Evolutionary conservation across 2,113 vertebrate species (phyloP).

Genomic region (Platanista minor): DNA sequence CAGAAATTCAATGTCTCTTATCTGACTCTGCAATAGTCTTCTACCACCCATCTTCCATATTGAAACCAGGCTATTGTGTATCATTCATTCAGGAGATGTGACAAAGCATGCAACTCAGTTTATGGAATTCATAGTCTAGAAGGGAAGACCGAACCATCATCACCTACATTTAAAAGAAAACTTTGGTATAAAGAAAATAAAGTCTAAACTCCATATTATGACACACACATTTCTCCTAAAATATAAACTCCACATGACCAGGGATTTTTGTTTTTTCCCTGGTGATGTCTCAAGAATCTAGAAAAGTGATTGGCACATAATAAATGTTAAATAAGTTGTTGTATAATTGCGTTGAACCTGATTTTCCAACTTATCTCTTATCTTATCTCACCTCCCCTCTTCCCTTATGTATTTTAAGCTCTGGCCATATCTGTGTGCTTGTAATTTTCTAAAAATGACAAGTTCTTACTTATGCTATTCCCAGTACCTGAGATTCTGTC

Average conservation of each 20-base stretch:
- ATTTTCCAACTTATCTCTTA: not conserved
- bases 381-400: not conserved
- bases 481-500: not conserved
- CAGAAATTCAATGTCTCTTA: not conserved
- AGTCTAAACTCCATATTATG: not conserved
- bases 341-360: not conserved
- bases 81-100: not conserved
- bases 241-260: not conserved
- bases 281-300: not conserved
- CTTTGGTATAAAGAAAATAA: not conserved
- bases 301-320: not conserved
- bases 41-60: not conserved
- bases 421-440: not conserved
- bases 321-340: not conserved
- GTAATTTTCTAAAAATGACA: not conserved
- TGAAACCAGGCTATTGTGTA: not conserved
- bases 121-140: not conserved
- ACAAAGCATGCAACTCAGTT: not conserved
- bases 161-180: not conserved
- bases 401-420: not conserved
- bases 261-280: not conserved
- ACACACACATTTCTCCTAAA: not conserved
- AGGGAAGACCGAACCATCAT: not conserved
- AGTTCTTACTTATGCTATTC: not conserved
- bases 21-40: not conserved